Evolutionary conservation across 2,888 invertebrate species (phyloP).

Genomic region (Caenorhabditis panamensis): DNA sequence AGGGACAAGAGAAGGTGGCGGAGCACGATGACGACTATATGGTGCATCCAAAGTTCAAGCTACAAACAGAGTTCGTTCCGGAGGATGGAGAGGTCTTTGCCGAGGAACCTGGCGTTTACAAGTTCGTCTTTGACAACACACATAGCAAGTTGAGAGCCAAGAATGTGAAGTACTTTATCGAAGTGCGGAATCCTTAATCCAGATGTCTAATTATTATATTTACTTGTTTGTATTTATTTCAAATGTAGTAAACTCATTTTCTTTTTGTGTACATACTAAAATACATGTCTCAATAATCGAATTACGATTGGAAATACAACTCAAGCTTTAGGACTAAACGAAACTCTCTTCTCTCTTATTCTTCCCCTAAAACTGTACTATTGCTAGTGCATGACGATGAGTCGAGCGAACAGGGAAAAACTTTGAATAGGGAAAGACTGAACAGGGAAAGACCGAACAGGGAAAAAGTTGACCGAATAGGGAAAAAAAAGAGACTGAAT

Average conservation of each 20-base stretch:
- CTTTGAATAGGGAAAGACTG: no score
- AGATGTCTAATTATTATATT: neutral
- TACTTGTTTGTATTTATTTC: conserved; percentile 24
- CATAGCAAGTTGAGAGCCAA: conserved; percentile 73
- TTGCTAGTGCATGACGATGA: no score
- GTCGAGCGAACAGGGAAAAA: no score
- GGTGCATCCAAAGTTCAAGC: conserved; percentile 74
- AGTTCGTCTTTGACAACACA: conserved; percentile 77
- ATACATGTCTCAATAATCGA: no score
- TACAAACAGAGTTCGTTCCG: conserved; percentile 77
- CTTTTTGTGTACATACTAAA: no score
- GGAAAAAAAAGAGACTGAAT: no score
- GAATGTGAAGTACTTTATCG: conserved; percentile 66
- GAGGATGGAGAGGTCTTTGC: conserved; percentile 73
- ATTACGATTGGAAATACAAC: no score
- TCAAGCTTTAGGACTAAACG: no score
- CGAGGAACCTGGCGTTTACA: conserved; percentile 74
- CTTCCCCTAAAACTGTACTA: no score
- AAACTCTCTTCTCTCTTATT: no score
- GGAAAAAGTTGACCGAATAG: no score
- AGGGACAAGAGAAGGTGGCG: conserved; percentile 63
- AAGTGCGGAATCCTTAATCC: conserved; percentile 41
- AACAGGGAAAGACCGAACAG: no score
- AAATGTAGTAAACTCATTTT: neutral
- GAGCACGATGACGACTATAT: conserved; percentile 74